phyloP scores from a whole-genome alignment of 1,140 invertebrate species.

The Bombus terrestris region DNA sequence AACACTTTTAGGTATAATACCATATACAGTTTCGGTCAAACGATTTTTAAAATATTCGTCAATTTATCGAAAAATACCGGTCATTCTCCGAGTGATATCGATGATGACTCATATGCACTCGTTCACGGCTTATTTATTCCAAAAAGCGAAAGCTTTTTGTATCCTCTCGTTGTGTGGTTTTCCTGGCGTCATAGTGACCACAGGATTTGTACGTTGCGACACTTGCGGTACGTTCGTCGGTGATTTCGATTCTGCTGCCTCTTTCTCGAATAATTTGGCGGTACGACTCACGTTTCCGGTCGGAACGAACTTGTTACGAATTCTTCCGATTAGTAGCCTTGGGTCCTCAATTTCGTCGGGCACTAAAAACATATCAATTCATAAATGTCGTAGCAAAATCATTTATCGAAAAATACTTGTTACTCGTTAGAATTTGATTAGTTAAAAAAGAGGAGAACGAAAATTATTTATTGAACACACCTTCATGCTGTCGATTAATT shows the following conservation, averaged over 20 bases:
- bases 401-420: background rate
- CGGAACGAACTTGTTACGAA: slow-evolving; percentile 67
- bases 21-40: background rate
- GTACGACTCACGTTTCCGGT: slow-evolving; percentile 81
- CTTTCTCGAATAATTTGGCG: slow-evolving; percentile 78
- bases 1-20: background rate
- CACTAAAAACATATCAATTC: slow-evolving; percentile 43
- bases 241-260: slow-evolving; percentile 57
- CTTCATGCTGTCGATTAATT: slow-evolving; percentile 64
- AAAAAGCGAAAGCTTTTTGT: slow-evolving; percentile 79
- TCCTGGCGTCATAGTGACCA: slow-evolving; percentile 25
- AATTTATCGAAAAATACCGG: background rate
- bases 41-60: background rate
- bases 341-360: slow-evolving; percentile 68
- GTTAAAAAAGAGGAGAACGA: background rate
- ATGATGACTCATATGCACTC: background rate
- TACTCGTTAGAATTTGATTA: too few species aligned
- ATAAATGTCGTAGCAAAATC: background rate
- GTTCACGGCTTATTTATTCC: slow-evolving; percentile 75
- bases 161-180: slow-evolving; percentile 76
- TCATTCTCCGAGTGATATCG: too few species aligned
- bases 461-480: slow-evolving; percentile 55
- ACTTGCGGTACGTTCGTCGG: slow-evolving; percentile 11
- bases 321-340: slow-evolving; percentile 68
- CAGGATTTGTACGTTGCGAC: slow-evolving; percentile 47